phyloP scores from a whole-genome alignment of 2,113 vertebrate genomes.

The Cynoglossus semilaevis region DNA sequence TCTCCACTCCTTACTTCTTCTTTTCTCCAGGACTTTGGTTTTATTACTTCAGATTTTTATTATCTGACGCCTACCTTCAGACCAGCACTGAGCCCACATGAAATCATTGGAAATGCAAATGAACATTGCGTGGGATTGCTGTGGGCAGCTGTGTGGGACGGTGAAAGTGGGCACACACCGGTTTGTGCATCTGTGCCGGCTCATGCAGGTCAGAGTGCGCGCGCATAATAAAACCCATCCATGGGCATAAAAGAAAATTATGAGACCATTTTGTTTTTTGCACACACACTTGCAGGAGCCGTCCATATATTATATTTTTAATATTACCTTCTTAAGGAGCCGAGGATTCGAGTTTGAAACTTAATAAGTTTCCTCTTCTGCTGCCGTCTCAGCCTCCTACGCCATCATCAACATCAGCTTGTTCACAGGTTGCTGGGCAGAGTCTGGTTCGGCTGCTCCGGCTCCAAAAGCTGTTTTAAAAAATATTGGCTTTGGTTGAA shows the following conservation, averaged over 20 bases:
- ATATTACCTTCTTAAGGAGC: conserved; percentile 64
- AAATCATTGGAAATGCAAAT: conserved; percentile 62
- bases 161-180: conserved; percentile 6
- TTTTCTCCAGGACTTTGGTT: conserved; percentile 25
- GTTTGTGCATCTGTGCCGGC: conserved; percentile 4
- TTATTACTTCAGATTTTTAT: conserved; percentile 53
- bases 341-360: conserved; percentile 50
- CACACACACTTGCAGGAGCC: conserved; percentile 39
- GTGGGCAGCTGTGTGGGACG: conserved; percentile 43
- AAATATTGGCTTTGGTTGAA: no score
- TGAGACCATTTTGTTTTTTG: conserved; percentile 41
- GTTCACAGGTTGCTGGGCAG: no score
- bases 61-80: conserved; percentile 43
- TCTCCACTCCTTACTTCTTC: neutral
- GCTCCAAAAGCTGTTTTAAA: conserved; percentile 4
- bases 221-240: neutral
- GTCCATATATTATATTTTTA: conserved; percentile 58
- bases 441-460: neutral
- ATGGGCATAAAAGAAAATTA: conserved; percentile 9
- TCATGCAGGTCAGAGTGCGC: conserved; percentile 27
- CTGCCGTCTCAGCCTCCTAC: conserved; percentile 46
- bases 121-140: conserved; percentile 31
- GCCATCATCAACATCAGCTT: conserved; percentile 44
- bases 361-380: conserved; percentile 69
- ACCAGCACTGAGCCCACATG: conserved; percentile 28